These are phyloP conservation scores for Myopa testacea DNA, from an alignment of 2,888 invertebrate genomes.

Conservation along the genomic window DNA sequence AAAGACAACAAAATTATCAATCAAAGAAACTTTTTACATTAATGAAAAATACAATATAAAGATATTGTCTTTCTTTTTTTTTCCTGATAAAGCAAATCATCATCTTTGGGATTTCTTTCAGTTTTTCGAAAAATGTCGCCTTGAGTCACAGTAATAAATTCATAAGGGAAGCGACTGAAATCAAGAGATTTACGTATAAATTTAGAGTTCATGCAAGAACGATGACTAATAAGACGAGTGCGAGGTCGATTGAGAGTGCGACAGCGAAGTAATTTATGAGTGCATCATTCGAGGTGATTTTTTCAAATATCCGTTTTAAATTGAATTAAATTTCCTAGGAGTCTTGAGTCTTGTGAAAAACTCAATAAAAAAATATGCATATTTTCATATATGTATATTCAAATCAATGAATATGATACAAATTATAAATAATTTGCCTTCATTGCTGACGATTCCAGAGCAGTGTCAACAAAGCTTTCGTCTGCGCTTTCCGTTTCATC, in stretches of 20 bases:
- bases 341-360: too few relatives aligned
- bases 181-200: conserved; percentile 27
- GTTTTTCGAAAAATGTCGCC: background rate
- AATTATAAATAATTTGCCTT: too few relatives aligned
- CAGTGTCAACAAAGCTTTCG: too few relatives aligned
- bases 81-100: background rate
- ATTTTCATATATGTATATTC: too few relatives aligned
- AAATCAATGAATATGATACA: too few relatives aligned
- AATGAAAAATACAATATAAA: background rate
- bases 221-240: conserved; percentile 28
- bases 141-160: conserved; percentile 23
- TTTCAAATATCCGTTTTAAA: too few relatives aligned
- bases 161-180: conserved; percentile 9
- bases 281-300: background rate
- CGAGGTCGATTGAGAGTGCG: background rate
- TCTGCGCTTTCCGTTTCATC: too few relatives aligned
- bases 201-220: conserved; percentile 15
- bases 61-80: background rate
- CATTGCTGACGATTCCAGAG: too few relatives aligned
- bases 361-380: too few relatives aligned
- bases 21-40: background rate
- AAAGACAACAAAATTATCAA: background rate
- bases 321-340: too few relatives aligned
- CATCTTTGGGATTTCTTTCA: background rate
- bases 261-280: background rate